Base-by-base conservation (phyloP, 1,140 invertebrate genomes). In the Microplitis mediator region DNA sequence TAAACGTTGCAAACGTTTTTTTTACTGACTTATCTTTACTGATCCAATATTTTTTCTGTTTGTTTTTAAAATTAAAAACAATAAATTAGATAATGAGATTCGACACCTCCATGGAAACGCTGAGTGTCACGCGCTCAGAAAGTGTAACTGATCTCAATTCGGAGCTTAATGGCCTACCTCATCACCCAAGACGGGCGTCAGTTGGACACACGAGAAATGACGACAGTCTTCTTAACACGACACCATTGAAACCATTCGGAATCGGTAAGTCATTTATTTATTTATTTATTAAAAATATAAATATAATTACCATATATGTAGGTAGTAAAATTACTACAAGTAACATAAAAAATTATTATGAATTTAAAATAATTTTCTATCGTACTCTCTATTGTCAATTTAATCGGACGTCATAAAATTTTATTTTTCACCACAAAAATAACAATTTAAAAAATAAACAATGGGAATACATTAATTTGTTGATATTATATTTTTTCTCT, bases 61-160 rank as follows among this genome's bases (percentile, higher is more conserved):
- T 8, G 50, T 60, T 67, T 66, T 62, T 2, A 63, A 66, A 69
- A 39, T 23, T 23, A 23, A 23, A 23, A 23, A 23, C 23, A 23
- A 45, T n/a, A 72, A 69, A 70, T 73, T 69, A 95, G 93, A 90
- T 94, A 54, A 94, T 95, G 93, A 90, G 92, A 77, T 89, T 94
- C 80, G 93, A 94, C 82, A 90, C 91, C 5, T 93, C 92, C 58
- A 90, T 93, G 85, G 93, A 95, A 84, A 92, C 92, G 6, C 83
- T 94, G 69, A 92, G 91, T 45, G 90, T 93, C 58, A 91, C 90
- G 16, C 90, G 94, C 14, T 95, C 94, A 51, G 94, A 95, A 84
- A 95, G 94, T 84, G 93, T 95, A 67, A 91, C 92, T 34, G 94
- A 95, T 87, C 86, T 95, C 2, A 94, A 92, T 76, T 82, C 81